Evolutionary conservation across 2,888 invertebrate genomes (phyloP).

Genomic region (Synergus japonicus): DNA sequence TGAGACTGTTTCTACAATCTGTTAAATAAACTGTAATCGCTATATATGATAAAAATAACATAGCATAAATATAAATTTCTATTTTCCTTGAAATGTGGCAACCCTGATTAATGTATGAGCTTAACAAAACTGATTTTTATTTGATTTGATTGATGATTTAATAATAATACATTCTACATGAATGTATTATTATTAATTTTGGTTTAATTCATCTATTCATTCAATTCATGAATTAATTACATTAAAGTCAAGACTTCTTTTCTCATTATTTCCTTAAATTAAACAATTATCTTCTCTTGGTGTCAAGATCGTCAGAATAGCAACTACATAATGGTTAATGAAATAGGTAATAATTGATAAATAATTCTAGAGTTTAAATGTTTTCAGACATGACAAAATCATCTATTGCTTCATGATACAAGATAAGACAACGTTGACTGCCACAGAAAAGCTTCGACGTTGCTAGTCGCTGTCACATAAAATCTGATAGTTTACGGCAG

Average conservation of each 20-base stretch:
- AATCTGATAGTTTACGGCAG: conserved; percentile 45
- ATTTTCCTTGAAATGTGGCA: too few species aligned
- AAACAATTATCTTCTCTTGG: not conserved
- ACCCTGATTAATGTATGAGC: too few species aligned
- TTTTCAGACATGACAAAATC: conserved; percentile 6
- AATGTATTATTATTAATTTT: not conserved
- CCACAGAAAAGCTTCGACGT: conserved; percentile 14
- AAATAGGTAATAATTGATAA: not conserved
- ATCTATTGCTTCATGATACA: conserved; percentile 6
- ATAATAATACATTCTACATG: too few species aligned
- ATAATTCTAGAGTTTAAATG: not conserved
- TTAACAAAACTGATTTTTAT: too few species aligned
- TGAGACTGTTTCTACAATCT: too few species aligned
- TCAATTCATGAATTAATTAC: not conserved
- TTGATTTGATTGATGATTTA: too few species aligned
- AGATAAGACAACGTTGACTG: conserved; percentile 28
- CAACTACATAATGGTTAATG: not conserved
- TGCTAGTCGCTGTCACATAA: conserved; percentile 43
- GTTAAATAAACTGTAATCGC: too few species aligned
- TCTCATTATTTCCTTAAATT: not conserved
- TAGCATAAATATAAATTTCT: too few species aligned
- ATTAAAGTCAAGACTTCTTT: not conserved
- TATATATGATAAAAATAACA: too few species aligned
- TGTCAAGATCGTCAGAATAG: not conserved
- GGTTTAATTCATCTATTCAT: not conserved